Evolutionary conservation across 1,140 invertebrate species (phyloP).

Genomic region (Hylyphantes graminicola): DNA sequence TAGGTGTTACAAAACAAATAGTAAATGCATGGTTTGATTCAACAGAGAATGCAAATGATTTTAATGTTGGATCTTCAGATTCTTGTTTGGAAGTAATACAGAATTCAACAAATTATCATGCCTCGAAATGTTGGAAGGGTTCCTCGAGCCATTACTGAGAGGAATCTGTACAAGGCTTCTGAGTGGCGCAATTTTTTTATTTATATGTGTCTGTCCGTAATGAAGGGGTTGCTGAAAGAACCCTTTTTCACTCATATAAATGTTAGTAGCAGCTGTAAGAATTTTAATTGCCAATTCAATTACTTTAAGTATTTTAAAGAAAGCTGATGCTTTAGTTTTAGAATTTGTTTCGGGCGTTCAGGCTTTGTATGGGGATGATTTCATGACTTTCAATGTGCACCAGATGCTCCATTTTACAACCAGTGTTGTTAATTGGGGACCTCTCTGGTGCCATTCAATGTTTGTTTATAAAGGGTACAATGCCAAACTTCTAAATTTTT

Average conservation of each 20-base stretch:
- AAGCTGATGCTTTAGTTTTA: background rate
- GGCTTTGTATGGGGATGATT: slow-evolving; percentile 5
- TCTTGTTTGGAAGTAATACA: too few species aligned
- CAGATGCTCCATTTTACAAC: too few species aligned
- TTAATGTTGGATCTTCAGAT: too few species aligned
- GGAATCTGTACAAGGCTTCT: background rate
- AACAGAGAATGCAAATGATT: too few species aligned
- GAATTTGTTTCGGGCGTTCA: background rate
- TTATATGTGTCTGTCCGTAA: background rate
- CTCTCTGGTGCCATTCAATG: too few species aligned
- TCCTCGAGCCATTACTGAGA: background rate
- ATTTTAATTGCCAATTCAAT: background rate
- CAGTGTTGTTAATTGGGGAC: too few species aligned
- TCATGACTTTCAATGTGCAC: too few species aligned
- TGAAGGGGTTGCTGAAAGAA: background rate
- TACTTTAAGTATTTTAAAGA: background rate
- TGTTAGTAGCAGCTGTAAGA: background rate
- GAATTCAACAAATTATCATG: background rate
- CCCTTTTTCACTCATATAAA: background rate
- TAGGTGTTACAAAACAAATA: too few species aligned
- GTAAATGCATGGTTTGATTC: too few species aligned
- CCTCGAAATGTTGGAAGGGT: background rate
- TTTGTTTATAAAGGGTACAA: too few species aligned
- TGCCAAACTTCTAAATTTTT: too few species aligned
- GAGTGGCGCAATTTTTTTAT: slow-evolving; percentile 1